A percentile compares a stretch with the other conserved stretches of the same genome.
phyloP scores from a whole-genome alignment of 2,797 vertebrate species.

The Tadarida brasiliensis region DNA sequence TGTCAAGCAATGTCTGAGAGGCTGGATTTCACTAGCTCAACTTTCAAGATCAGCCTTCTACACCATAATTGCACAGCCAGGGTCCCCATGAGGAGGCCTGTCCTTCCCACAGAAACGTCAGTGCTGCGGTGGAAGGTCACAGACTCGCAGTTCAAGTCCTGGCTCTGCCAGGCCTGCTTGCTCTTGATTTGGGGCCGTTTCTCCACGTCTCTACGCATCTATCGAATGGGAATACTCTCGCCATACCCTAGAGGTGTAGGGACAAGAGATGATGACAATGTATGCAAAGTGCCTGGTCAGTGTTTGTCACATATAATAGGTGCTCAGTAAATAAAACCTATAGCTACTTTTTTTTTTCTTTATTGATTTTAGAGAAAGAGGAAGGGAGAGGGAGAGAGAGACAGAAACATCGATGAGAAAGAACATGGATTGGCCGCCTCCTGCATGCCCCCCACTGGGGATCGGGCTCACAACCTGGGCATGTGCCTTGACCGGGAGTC shows the following conservation, averaged over 20 bases:
- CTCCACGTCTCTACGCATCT: not conserved
- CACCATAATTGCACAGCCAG: not conserved
- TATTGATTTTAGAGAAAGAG: no score
- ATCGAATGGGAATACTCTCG: not conserved
- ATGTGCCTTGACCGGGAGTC: no score
- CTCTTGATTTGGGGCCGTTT: not conserved
- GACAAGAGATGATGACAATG: not conserved
- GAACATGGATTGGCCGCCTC: no score
- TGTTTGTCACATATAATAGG: not conserved
- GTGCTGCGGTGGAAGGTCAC: not conserved
- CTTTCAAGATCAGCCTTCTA: not conserved
- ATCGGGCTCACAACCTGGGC: no score
- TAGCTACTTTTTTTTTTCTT: not conserved
- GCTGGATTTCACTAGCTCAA: not conserved
- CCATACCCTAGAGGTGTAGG: not conserved
- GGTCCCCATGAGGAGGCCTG: not conserved
- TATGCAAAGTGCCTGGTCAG: not conserved
- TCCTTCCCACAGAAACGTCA: not conserved
- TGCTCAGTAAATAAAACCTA: not conserved
- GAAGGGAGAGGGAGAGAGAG: no score
- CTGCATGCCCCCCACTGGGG: no score
- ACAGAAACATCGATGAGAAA: no score
- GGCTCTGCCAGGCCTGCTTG: not conserved
- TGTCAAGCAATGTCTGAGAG: not conserved
- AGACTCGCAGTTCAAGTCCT: not conserved